Evolutionary conservation across 1,140 invertebrate genomes (phyloP).

Genomic region (Nasonia vitripennis): DNA sequence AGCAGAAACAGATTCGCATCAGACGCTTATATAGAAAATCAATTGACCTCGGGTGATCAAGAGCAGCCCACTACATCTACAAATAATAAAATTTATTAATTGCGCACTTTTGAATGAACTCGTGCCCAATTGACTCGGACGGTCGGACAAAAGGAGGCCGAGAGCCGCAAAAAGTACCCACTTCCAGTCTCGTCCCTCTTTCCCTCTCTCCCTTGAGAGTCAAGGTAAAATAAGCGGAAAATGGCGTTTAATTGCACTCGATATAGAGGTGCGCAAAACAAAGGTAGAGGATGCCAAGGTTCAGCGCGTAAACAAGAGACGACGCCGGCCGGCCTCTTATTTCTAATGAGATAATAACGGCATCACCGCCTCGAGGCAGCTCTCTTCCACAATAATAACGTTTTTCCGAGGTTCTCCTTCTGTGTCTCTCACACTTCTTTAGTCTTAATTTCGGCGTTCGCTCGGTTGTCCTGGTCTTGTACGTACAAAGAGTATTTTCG

Average conservation of each 20-base stretch:
- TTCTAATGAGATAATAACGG: slow-evolving; percentile 19
- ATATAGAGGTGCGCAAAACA: neutral
- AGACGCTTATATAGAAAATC: neutral
- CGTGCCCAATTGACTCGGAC: neutral
- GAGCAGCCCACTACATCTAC: neutral
- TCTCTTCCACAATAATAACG: neutral
- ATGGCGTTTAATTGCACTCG: neutral
- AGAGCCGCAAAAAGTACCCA: neutral
- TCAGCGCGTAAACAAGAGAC: neutral
- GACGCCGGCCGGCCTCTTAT: neutral
- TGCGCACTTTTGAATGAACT: neutral
- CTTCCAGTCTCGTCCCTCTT: neutral
- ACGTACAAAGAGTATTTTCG: too few species aligned
- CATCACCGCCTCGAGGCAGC: neutral
- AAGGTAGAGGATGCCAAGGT: neutral
- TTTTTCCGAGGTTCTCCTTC: neutral
- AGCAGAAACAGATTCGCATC: too few species aligned
- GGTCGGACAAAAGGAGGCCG: neutral
- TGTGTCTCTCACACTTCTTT: neutral
- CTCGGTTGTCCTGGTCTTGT: too few species aligned
- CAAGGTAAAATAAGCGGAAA: neutral
- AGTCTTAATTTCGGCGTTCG: neutral
- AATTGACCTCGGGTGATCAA: neutral
- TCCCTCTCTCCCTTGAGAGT: too few species aligned
- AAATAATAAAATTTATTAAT: neutral